phyloP scores from a whole-genome alignment of 2,113 vertebrate genomes.

The Chloroceryle aenea region DNA sequence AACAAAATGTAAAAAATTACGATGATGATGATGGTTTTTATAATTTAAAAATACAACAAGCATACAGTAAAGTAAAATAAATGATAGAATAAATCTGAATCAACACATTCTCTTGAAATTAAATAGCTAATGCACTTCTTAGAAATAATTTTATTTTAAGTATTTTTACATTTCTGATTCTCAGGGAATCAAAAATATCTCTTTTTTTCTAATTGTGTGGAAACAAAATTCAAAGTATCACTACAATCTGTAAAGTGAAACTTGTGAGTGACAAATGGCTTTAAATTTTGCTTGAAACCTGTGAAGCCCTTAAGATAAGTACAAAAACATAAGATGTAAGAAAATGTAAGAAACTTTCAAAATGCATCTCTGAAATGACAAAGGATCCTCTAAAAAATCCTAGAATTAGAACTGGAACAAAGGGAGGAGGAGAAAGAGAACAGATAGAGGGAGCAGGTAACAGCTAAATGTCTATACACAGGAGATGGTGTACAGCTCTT shows the following conservation, averaged over 20 bases:
- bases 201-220: background rate
- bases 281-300: background rate
- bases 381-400: background rate
- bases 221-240: background rate
- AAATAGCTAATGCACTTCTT: background rate
- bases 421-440: background rate
- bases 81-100: background rate
- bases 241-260: background rate
- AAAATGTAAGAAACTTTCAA: background rate
- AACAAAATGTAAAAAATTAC: background rate
- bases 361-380: background rate
- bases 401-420: background rate
- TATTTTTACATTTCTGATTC: background rate
- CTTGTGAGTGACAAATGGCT: background rate
- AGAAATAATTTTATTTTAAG: background rate
- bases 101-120: background rate
- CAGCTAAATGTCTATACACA: fast-evolving
- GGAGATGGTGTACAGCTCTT: background rate
- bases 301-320: background rate
- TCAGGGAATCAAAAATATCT: background rate
- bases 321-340: background rate
- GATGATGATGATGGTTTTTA: too few species aligned
- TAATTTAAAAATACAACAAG: background rate
- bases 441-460: background rate
- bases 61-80: background rate